Conservation (phyloP, 2,888 invertebrate genomes). For the Arrhopalites spinosus region DNA sequence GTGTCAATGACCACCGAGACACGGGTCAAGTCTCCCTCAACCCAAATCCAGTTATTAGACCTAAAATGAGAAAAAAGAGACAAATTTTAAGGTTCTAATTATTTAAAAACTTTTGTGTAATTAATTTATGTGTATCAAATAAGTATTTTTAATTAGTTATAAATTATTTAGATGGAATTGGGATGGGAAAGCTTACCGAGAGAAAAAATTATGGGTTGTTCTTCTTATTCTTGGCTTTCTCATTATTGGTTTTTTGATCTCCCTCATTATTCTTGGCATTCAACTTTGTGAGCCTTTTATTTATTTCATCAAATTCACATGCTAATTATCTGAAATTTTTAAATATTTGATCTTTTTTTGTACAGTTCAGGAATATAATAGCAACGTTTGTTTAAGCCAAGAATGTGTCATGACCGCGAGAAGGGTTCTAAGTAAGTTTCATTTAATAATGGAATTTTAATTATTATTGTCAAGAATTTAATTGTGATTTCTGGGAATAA, state of each 20-base stretch:
- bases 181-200: background rate
- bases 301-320: background rate
- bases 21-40: too few species aligned
- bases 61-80: background rate
- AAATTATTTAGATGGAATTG: slow-evolving; percentile 15
- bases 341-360: background rate
- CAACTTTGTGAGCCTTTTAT: background rate
- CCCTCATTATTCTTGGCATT: slow-evolving; percentile 5
- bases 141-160: background rate
- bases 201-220: slow-evolving; percentile 22
- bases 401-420: slow-evolving; percentile 46
- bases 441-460: background rate
- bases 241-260: slow-evolving; percentile 12
- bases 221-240: background rate
- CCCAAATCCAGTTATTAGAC: background rate
- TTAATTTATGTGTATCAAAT: background rate
- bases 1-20: too few species aligned
- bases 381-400: slow-evolving; percentile 37
- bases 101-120: background rate
- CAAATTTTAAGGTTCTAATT: background rate
- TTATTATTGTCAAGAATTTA: background rate
- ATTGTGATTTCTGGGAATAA: background rate
- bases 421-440: background rate
- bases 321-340: background rate
- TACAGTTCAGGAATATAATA: background rate